Conservation (phyloP, 2,113 vertebrate genomes). For the Gasterosteus nipponicus region DNA sequence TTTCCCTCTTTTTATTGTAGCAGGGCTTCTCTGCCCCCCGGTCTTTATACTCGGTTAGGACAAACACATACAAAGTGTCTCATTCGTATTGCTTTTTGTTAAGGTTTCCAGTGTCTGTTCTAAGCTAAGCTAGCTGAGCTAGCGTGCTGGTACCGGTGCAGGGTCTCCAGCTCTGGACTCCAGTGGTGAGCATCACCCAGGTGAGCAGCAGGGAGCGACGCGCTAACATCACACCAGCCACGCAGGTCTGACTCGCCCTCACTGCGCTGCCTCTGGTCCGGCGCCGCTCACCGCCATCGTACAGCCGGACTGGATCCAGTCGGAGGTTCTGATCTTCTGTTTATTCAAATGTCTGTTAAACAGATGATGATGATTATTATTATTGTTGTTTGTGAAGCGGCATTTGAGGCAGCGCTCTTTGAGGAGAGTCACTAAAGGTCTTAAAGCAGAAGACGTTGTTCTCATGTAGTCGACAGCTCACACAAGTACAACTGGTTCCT, state of each 20-base stretch:
- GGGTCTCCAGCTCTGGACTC: conserved; percentile 54
- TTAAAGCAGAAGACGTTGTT: no score
- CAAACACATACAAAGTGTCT: no score
- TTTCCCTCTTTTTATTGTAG: no score
- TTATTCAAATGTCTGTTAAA: background rate
- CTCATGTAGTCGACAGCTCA: no score
- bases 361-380: background rate
- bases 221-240: conserved; percentile 43
- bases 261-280: background rate
- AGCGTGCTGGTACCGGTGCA: conserved; percentile 60
- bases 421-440: no score
- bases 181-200: conserved; percentile 35
- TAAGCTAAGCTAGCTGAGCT: conserved; percentile 8
- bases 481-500: no score
- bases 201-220: conserved; percentile 39
- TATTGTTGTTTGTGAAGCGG: background rate
- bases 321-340: background rate
- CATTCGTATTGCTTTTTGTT: no score
- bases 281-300: background rate
- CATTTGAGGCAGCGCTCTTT: background rate
- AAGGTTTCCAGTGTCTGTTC: background rate
- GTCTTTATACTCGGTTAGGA: background rate
- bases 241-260: background rate
- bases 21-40: no score
- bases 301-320: background rate